Conservation (phyloP, 2,797 vertebrate genomes). For the Clarias platycephalus region DNA sequence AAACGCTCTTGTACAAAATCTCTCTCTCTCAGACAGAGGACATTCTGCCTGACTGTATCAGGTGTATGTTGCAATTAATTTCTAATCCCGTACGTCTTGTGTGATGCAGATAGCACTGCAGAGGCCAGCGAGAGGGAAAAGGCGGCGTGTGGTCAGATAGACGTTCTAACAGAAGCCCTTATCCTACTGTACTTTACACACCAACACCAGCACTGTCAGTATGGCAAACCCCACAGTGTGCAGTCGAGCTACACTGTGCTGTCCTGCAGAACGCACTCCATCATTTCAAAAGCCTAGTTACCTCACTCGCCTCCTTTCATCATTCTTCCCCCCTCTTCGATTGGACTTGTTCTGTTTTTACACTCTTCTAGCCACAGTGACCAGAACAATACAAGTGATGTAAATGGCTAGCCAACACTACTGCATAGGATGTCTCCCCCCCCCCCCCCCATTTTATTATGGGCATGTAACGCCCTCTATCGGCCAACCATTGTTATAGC, state of each 20-base stretch:
- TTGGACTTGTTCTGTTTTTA: constrained; percentile 4
- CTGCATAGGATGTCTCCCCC: constrained; percentile 25
- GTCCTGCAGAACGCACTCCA: constrained; percentile 33
- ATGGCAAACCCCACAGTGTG: constrained; percentile 39
- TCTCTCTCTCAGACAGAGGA: background rate
- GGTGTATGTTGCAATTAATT: constrained; percentile 9
- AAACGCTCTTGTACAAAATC: background rate
- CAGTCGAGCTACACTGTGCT: constrained; percentile 44
- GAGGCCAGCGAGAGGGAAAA: constrained; percentile 75
- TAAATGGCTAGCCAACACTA: constrained; percentile 38
- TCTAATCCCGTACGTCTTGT: constrained; percentile 28
- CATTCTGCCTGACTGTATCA: background rate
- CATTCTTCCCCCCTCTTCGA: background rate
- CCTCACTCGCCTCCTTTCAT: constrained; percentile 14
- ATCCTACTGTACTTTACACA: constrained; percentile 39
- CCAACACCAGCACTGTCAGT: constrained; percentile 60
- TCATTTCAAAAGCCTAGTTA: constrained; percentile 32
- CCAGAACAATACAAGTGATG: constrained; percentile 9
- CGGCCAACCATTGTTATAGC: constrained; percentile 27
- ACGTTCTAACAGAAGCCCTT: constrained; percentile 30
- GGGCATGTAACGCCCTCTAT: constrained; percentile 35
- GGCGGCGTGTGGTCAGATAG: constrained; percentile 75
- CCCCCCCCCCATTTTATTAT: background rate
- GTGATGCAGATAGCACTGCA: constrained; percentile 67
- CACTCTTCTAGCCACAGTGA: constrained; percentile 20